A percentile compares a stretch with the other conserved stretches of the same genome.
Evolutionary conservation across 2,888 invertebrate species (phyloP).

Genomic region (Acronicta aceris): DNA sequence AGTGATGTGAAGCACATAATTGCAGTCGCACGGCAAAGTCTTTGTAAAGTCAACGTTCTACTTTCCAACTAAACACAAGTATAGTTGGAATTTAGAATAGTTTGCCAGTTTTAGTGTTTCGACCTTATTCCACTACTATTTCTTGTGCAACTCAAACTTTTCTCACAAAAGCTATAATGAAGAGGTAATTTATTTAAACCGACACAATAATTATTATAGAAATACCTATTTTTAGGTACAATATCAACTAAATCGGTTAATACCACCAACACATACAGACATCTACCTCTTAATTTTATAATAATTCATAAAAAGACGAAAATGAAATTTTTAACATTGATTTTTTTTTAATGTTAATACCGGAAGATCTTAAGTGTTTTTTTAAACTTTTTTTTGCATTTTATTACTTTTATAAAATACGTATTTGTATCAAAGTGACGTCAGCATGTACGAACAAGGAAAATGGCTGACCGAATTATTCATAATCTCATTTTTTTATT

Average conservation of each 20-base stretch:
- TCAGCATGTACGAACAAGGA: constrained; percentile 84
- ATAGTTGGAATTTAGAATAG: constrained; percentile 31
- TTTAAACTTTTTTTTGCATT: constrained; percentile 74
- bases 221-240: constrained; percentile 85
- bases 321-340: constrained; percentile 83
- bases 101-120: constrained; percentile 69
- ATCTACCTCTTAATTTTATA: constrained; percentile 86
- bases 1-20: not conserved
- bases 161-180: constrained; percentile 85
- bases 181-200: constrained; percentile 87
- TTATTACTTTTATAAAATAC: constrained; percentile 86
- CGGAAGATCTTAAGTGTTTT: constrained; percentile 87
- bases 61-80: constrained; percentile 21
- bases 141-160: constrained; percentile 86
- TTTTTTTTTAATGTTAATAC: constrained; percentile 72
- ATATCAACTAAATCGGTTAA: constrained; percentile 87
- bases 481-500: constrained; percentile 74
- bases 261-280: constrained; percentile 85
- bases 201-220: constrained; percentile 88
- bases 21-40: constrained; percentile 4
- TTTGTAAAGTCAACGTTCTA: constrained; percentile 15
- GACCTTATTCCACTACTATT: constrained; percentile 82
- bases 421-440: constrained; percentile 87
- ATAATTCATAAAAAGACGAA: constrained; percentile 87
- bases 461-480: constrained; percentile 81